Conservation (phyloP, 2,888 invertebrate species). For the Leptodirus hochenwartii region DNA sequence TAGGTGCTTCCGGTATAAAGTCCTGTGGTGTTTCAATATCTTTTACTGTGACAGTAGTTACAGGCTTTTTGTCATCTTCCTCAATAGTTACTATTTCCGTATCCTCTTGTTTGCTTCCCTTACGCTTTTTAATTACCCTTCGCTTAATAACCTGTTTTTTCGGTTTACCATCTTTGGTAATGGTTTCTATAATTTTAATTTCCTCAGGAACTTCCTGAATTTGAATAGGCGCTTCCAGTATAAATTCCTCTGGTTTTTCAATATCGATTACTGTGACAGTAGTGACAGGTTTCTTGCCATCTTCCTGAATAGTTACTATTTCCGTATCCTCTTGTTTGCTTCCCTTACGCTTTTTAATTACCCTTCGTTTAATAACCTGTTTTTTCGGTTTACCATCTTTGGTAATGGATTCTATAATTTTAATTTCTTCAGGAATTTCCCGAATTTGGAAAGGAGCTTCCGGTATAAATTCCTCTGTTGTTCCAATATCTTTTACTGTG, state of each 20-base stretch:
- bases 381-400: constrained; percentile 20
- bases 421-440: constrained; percentile 20
- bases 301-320: constrained; percentile 27
- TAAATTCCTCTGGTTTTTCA: constrained; percentile 9
- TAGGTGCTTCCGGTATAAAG: no score
- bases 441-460: constrained; percentile 14
- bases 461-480: no score
- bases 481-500: no score
- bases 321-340: constrained; percentile 27
- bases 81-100: constrained; percentile 29
- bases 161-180: no score
- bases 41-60: constrained; percentile 20
- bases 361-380: constrained; percentile 22
- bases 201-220: no score
- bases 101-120: constrained; percentile 19
- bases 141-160: no score
- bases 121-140: constrained; percentile 20
- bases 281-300: constrained; percentile 24
- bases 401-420: constrained; percentile 21
- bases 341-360: constrained; percentile 26
- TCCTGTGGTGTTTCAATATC: no score
- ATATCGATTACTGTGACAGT: constrained; percentile 20
- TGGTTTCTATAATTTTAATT: no score
- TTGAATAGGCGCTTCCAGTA: constrained; percentile 13
- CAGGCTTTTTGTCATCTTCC: constrained; percentile 25